Evolutionary conservation across 2,113 vertebrate genomes (phyloP), one percentile per base, ranked within the genome.

Genomic region (Gulo gulo): DNA sequence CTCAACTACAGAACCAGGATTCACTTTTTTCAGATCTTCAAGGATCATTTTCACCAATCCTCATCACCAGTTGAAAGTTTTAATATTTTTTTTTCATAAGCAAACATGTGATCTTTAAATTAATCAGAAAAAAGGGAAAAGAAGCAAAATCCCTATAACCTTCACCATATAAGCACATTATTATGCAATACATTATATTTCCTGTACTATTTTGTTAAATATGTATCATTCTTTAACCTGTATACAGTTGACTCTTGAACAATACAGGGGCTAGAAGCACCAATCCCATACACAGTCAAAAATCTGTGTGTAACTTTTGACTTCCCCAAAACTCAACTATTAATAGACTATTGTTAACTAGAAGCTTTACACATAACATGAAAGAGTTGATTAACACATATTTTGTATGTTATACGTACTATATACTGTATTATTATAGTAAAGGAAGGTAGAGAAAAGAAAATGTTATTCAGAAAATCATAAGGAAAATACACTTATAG

Each of bases 91-190:
- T 91, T 65, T 61, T 45, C 15, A 81, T 85, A 11, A 20, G 26
- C 7, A 90, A 88, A 82, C 8, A 36, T 6, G 16, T 20, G 6
- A 26, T 88, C 55, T 45, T 59, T 78, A 63, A 93, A 81, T 82
- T 94, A 76, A 69, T 74, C 11, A 36, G 81, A 39, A 67, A 91
- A 42, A 26, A 2, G 21, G 34, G 24, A 26, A 81, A 74, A 7
- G 7, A 57, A 91, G 12, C 10, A 71, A 87, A 82, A 55, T 71
- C 7, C 24, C 3, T 20, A 1, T 29, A 57, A 23, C 13, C 0
- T 1, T 2, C 3, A 8, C 1, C 18, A 85, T 4, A 29, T 0
- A 39, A 74, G 11, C 10, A 34, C 1, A 26, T 36, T 74, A 31
- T 95, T 93, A 63, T 83, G 4, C 42, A 57, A 9, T 2, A 11